phyloP scores from a whole-genome alignment of 92 coral and sea anemone species.

The Pocillopora meandrina region DNA sequence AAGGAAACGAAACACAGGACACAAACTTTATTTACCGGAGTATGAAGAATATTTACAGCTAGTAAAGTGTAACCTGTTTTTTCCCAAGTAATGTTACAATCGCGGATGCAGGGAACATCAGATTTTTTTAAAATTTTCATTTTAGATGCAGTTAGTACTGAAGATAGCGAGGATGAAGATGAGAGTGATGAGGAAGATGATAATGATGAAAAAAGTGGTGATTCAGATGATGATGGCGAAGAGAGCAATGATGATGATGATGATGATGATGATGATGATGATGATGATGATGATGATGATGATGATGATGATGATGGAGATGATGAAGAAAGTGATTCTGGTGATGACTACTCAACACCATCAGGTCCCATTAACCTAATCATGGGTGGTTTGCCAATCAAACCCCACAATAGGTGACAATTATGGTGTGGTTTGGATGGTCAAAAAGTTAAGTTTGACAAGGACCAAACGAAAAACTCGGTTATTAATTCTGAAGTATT shows the following conservation, averaged over 20 bases:
- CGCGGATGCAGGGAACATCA: background rate
- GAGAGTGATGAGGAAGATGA: conserved; percentile 33
- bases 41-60: background rate
- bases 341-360: conserved; percentile 56
- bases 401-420: conserved; percentile 60
- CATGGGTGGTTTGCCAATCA: conserved; percentile 87
- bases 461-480: too few relatives aligned
- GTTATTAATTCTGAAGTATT: too few relatives aligned
- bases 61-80: too few relatives aligned
- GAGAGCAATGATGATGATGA: conserved; percentile 42
- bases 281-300: conserved; percentile 46
- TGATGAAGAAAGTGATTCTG: conserved; percentile 62
- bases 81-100: background rate
- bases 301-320: conserved; percentile 47
- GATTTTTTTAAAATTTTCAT: background rate
- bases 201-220: conserved; percentile 43
- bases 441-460: too few relatives aligned
- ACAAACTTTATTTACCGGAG: too few relatives aligned
- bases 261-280: conserved; percentile 36
- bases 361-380: conserved; percentile 75
- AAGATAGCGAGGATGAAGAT: conserved; percentile 33
- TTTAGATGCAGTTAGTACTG: background rate
- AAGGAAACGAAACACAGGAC: too few relatives aligned
- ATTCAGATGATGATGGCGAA: conserved; percentile 22
- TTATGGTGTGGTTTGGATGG: too few relatives aligned